These are phyloP conservation scores for Adelognathus sp. DNA, from an alignment of 2,888 invertebrate species.

Conservation along the genomic window DNA sequence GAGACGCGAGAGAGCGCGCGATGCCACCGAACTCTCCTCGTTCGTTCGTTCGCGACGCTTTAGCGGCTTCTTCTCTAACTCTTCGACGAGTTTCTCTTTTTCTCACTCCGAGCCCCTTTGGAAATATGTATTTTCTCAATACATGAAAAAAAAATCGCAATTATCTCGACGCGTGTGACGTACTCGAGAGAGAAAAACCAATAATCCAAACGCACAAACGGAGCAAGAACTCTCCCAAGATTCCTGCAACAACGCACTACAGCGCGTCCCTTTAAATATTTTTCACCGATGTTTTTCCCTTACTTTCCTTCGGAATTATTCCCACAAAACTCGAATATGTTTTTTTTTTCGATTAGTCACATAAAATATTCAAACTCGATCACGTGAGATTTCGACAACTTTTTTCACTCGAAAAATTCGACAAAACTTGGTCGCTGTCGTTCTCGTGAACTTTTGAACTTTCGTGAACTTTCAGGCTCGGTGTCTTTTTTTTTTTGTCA, in stretches of 20 bases:
- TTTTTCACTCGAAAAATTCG: not conserved
- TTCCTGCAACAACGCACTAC: too few relatives aligned
- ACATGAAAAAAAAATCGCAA: not conserved
- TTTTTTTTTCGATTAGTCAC: not conserved
- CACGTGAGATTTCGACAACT: not conserved
- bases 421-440: not conserved
- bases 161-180: constrained; percentile 27
- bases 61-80: constrained; percentile 23
- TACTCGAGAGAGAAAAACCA: too few relatives aligned
- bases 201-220: too few relatives aligned
- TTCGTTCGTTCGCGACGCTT: not conserved
- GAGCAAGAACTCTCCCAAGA: too few relatives aligned
- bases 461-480: not conserved
- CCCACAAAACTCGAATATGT: not conserved
- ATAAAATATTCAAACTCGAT: not conserved
- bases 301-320: not conserved
- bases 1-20: constrained; percentile 18
- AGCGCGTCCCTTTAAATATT: too few relatives aligned
- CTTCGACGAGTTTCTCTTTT: constrained; percentile 23
- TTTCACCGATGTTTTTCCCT: not conserved
- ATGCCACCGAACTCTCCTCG: constrained; percentile 24
- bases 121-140: not conserved
- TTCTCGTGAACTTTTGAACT: not conserved
- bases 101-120: not conserved
- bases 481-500: not conserved